A percentile compares a stretch with the other conserved stretches of the same genome.
phyloP scores from a whole-genome alignment of 2,797 vertebrate genomes.

The Notolabrus celidotus region DNA sequence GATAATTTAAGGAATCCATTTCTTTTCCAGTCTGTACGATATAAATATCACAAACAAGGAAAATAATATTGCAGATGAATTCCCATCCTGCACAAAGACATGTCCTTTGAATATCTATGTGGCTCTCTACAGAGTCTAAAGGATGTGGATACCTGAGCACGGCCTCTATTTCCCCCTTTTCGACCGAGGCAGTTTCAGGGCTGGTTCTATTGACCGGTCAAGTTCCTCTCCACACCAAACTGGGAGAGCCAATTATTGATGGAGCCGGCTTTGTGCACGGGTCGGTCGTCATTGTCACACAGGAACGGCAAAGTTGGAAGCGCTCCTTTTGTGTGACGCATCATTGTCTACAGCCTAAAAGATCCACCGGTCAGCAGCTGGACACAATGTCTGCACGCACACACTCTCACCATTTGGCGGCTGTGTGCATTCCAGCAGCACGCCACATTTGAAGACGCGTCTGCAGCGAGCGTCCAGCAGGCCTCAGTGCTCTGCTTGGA shows the following conservation, averaged over 20 bases:
- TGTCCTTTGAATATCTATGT: too few species aligned
- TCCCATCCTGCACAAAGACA: too few species aligned
- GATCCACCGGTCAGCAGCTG: conserved; percentile 12
- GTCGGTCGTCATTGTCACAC: neutral
- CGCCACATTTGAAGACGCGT: neutral
- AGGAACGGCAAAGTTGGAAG: conserved; percentile 9
- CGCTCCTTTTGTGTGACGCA: neutral
- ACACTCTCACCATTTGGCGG: neutral
- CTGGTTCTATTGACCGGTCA: neutral
- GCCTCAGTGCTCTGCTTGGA: neutral
- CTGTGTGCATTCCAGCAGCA: conserved; percentile 1
- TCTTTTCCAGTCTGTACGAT: too few species aligned
- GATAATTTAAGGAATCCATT: too few species aligned
- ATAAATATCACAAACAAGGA: too few species aligned
- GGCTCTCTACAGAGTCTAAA: too few species aligned
- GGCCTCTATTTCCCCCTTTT: too few species aligned
- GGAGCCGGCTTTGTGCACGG: neutral
- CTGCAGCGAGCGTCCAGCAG: neutral
- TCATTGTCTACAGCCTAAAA: neutral
- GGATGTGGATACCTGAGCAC: too few species aligned
- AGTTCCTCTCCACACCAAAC: neutral
- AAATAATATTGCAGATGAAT: too few species aligned
- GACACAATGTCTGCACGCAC: conserved; percentile 1
- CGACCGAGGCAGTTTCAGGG: too few species aligned
- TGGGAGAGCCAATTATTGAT: neutral